phyloP scores from a whole-genome alignment of 2,113 vertebrate species.

The Puffinus mauretanicus region DNA sequence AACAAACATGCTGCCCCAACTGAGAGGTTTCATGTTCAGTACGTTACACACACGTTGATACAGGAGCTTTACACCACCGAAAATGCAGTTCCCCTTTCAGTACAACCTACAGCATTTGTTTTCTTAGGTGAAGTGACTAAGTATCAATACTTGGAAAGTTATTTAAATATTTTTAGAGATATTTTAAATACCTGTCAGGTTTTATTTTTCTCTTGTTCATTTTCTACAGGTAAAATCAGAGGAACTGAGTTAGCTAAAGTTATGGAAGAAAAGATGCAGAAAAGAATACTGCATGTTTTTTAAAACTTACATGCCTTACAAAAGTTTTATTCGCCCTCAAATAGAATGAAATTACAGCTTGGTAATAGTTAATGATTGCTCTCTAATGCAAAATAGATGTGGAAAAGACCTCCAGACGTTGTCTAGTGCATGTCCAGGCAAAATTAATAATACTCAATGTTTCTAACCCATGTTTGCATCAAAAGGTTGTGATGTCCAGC shows the following conservation, averaged over 20 bases:
- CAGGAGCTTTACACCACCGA: not conserved
- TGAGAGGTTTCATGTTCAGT: not conserved
- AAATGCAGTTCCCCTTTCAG: not conserved
- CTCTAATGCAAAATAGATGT: not conserved
- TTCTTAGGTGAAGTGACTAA: not conserved
- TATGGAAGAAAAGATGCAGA: not conserved
- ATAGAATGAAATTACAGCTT: not conserved
- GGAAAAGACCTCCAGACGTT: not conserved
- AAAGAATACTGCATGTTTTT: not conserved
- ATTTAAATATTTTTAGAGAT: not conserved
- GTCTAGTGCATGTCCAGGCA: not conserved
- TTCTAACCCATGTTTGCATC: not conserved
- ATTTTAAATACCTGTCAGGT: not conserved
- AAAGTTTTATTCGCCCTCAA: not conserved
- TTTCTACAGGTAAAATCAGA: not conserved
- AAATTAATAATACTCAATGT: not conserved
- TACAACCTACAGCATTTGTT: not conserved
- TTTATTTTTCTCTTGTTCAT: not conserved
- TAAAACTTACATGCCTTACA: not conserved
- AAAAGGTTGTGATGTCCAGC: not conserved
- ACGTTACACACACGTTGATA: accelerated
- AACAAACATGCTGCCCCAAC: not conserved
- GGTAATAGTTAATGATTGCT: not conserved
- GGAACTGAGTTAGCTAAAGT: not conserved
- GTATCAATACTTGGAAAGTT: not conserved